Base-by-base conservation (phyloP, 2,888 invertebrate genomes). In the Drosophila lacicola region DNA sequence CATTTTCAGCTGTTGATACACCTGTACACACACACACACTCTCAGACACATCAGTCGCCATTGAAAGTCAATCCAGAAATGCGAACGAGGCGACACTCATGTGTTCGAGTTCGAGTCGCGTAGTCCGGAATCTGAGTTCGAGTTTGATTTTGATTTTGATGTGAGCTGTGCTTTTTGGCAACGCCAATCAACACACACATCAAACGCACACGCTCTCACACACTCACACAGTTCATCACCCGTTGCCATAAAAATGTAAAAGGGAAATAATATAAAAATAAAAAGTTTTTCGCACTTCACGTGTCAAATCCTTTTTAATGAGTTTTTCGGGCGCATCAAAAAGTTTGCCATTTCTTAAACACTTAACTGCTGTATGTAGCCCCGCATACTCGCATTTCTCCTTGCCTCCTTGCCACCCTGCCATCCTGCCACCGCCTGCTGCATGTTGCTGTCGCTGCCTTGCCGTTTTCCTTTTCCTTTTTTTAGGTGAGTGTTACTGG, bases 221-320 rank as follows among this genome's bases (percentile, higher is more conserved):
- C 36, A 62, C 64, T 56, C 41, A 47, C 44, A 60, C 29, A 19
- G 68, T 67, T 78, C 78, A 71, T 70, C 86, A 77, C 86, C 83
- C 84, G 79, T 83, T 83, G 84, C 87, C 88, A 86, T 84, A 88
- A 86, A 85, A 88, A 87, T 87, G 84, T 88, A 83, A 85, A 86
- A 88, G 82, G 89, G 80, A 86, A 86, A 80, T 86, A 86, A 86
- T 88, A 86, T 81, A 87, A 88, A 88, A 89, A 86, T 77, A 84
- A 80, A 86, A 86, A 89, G 79, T 86, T 89, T 77, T 87, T 90
- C 80, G 80, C 90, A 88, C 85, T 89, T 89, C 88, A 90, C 89
- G 90, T 90, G 89, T 90, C 89, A 90, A 90, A 90, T 90, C 90
- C 89, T 88, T 90, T 90, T 90, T 90, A 90, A 90, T 90, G 89